These are phyloP conservation scores for Coranthus polyacanthus DNA, from an alignment of 2,797 vertebrate genomes.

Conservation along the genomic window DNA sequence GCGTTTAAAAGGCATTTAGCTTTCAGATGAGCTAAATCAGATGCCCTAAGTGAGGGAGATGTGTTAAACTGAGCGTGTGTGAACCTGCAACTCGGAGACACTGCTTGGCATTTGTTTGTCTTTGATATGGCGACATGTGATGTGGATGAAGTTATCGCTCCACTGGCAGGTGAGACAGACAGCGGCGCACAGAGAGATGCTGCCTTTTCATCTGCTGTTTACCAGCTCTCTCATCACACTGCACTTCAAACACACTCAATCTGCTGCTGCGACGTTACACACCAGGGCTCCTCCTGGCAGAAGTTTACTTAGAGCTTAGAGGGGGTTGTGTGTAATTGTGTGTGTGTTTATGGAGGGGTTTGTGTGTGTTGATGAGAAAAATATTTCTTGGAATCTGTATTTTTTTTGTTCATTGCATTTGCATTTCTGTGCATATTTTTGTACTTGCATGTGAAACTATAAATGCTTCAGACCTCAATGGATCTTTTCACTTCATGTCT, in stretches of 20 bases:
- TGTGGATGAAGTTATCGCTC: slow-evolving; percentile 84
- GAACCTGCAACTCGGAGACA: slow-evolving; percentile 78
- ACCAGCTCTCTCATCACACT: slow-evolving; percentile 77
- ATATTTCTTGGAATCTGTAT: slow-evolving; percentile 57
- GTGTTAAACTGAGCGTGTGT: slow-evolving; percentile 66
- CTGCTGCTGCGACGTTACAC: slow-evolving; percentile 69
- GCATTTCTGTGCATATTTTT: slow-evolving; percentile 64
- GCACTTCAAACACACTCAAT: slow-evolving; percentile 79
- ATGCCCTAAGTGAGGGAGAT: slow-evolving; percentile 77
- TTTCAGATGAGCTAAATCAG: slow-evolving; percentile 72
- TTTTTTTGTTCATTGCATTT: slow-evolving; percentile 48
- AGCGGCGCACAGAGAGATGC: slow-evolving; percentile 74
- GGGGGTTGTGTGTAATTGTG: slow-evolving; percentile 31
- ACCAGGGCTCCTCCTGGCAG: slow-evolving; percentile 63
- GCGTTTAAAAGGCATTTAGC: slow-evolving; percentile 70
- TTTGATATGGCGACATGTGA: slow-evolving; percentile 84
- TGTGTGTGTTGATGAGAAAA: slow-evolving; percentile 50
- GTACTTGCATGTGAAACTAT: slow-evolving; percentile 49
- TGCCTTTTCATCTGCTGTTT: slow-evolving; percentile 86
- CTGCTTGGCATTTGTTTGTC: slow-evolving; percentile 84
- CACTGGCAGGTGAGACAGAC: slow-evolving; percentile 84
- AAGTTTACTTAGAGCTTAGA: slow-evolving; percentile 67
- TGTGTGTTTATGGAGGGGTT: slow-evolving; percentile 16
- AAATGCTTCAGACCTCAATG: slow-evolving; percentile 57
- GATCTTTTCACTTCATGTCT: slow-evolving; percentile 53